Conservation (phyloP, 2,888 invertebrate species). For the Drosophila niveifrons region DNA sequence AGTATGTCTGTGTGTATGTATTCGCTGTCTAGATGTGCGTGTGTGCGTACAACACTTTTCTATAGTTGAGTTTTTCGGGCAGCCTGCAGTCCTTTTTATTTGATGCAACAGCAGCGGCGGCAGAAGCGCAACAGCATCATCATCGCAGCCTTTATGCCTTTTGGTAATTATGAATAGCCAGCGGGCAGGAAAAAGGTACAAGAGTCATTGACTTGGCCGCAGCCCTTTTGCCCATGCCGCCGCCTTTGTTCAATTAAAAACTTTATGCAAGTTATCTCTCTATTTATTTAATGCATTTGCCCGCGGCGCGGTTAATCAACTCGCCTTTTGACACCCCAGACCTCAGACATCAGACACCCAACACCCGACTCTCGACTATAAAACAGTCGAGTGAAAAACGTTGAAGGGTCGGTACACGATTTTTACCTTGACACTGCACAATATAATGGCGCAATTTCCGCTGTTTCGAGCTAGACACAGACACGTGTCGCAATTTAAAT, state of each 20-base stretch:
- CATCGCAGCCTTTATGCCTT: conserved; percentile 46
- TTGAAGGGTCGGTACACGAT: conserved; percentile 9
- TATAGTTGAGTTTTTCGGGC: conserved; percentile 39
- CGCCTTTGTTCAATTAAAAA: conserved; percentile 70
- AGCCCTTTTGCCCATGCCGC: no score
- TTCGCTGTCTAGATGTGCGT: not conserved
- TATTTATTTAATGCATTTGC: conserved; percentile 57
- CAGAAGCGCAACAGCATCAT: conserved; percentile 25
- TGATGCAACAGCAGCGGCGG: conserved; percentile 20
- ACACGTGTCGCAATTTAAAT: conserved; percentile 60
- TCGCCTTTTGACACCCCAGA: not conserved
- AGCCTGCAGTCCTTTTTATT: conserved; percentile 52
- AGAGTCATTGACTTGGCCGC: conserved; percentile 58
- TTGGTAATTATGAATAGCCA: conserved; percentile 76
- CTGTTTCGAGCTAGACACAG: conserved; percentile 22
- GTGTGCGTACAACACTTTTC: conserved; percentile 15
- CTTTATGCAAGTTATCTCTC: conserved; percentile 61
- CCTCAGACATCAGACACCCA: no score
- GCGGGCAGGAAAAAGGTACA: conserved; percentile 60
- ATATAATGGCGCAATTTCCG: conserved; percentile 24
- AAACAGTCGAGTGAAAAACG: not conserved
- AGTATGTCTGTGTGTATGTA: conserved; percentile 8
- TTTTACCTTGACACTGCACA: conserved; percentile 24
- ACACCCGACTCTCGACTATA: no score
- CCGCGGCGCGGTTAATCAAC: conserved; percentile 54